Percentiles rank a stretch among this genome's conserved stretches.
These are phyloP conservation scores for Oreotrochilus melanogaster DNA, from an alignment of 2,113 vertebrate species.

Conservation along the genomic window DNA sequence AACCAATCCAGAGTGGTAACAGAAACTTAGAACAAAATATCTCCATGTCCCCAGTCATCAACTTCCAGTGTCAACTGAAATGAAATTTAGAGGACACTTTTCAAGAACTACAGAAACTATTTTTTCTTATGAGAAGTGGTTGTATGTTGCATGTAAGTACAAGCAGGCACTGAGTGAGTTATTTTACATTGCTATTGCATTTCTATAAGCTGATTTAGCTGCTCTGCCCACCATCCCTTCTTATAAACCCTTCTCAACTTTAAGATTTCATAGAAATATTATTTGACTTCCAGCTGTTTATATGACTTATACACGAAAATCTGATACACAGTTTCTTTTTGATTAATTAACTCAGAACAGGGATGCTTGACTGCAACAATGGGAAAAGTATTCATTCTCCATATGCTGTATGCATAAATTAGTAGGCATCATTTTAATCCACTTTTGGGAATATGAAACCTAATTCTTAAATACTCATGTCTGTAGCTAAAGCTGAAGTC, in stretches of 20 bases:
- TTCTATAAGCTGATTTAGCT: neutral
- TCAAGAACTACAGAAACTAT: neutral
- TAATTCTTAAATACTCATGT: neutral
- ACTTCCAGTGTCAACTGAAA: neutral
- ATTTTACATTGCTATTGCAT: neutral
- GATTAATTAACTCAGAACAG: neutral
- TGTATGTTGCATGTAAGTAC: neutral
- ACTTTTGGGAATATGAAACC: neutral
- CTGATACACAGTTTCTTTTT: neutral
- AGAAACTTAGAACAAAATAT: neutral
- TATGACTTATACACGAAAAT: neutral
- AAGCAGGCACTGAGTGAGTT: neutral
- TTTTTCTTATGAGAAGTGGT: neutral
- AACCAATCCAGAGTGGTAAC: neutral
- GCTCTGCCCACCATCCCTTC: neutral
- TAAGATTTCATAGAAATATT: neutral
- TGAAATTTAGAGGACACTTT: neutral
- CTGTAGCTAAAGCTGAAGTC: neutral
- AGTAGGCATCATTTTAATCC: neutral
- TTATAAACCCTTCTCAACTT: neutral
- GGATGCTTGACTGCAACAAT: neutral
- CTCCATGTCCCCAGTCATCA: neutral
- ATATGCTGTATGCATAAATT: neutral
- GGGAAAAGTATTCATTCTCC: neutral
- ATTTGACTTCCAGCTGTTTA: neutral